Conservation (phyloP, 2,888 invertebrate genomes). For the Scaptomyza cyrtandrae region DNA sequence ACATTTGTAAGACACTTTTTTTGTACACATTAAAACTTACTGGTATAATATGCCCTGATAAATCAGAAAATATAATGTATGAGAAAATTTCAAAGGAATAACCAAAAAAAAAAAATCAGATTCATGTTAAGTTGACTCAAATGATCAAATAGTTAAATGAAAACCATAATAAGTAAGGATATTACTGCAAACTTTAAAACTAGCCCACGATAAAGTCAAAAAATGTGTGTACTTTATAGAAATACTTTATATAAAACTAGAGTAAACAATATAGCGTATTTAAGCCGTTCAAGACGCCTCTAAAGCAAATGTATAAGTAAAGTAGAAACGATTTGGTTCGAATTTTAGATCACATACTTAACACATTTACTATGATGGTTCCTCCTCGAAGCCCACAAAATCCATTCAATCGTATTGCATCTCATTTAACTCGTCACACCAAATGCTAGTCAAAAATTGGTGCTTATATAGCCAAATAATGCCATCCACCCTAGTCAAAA, state of each 20-base stretch:
- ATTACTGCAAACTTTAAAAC: conserved; percentile 22
- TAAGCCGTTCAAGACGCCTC: conserved; percentile 50
- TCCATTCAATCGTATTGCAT: conserved; percentile 13
- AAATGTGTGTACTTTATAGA: conserved; percentile 72
- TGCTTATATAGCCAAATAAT: conserved; percentile 35
- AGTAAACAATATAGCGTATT: conserved; percentile 38
- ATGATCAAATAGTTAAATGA: conserved; percentile 1
- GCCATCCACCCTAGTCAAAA: conserved; percentile 32
- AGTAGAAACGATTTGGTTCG: conserved; percentile 6
- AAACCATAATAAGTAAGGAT: neutral
- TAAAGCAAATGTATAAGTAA: conserved; percentile 35
- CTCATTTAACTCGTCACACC: conserved; percentile 24
- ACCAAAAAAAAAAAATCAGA: conserved; percentile 16
- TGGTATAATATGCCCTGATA: conserved; percentile 11
- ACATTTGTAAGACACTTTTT: conserved; percentile 75
- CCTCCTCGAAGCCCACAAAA: neutral
- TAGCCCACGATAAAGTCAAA: conserved; percentile 40
- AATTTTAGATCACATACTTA: conserved; percentile 17
- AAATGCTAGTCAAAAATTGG: conserved; percentile 57
- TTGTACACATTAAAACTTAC: conserved; percentile 47
- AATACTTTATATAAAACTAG: conserved; percentile 75
- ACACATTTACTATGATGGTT: conserved; percentile 10
- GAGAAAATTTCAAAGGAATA: conserved; percentile 16
- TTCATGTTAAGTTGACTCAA: conserved; percentile 16
- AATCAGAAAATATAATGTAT: conserved; percentile 30